These are phyloP conservation scores for Ctena decussata DNA, from an alignment of 2,888 invertebrate genomes.

Conservation along the genomic window DNA sequence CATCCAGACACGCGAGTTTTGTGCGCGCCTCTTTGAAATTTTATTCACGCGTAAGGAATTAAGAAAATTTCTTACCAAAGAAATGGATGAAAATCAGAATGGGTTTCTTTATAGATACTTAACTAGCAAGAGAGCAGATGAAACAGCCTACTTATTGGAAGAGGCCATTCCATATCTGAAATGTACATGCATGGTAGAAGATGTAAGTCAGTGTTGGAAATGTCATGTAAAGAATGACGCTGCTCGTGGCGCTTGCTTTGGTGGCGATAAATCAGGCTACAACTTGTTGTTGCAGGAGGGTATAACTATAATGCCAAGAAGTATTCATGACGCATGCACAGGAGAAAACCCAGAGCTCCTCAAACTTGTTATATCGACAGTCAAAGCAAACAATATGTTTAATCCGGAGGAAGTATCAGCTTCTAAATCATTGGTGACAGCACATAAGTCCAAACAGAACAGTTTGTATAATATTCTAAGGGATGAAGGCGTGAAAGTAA, in stretches of 20 bases:
- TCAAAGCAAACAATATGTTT: background rate
- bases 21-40: background rate
- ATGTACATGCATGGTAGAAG: background rate
- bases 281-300: background rate
- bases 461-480: background rate
- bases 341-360: constrained; percentile 1
- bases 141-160: background rate
- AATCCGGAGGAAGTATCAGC: background rate
- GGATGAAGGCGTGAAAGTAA: background rate
- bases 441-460: background rate
- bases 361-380: background rate
- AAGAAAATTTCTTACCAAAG: background rate
- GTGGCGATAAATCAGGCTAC: background rate
- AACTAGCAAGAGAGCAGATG: background rate
- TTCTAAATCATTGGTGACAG: background rate
- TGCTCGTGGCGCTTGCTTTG: background rate
- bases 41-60: background rate
- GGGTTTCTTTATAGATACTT: constrained; percentile 8
- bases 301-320: background rate
- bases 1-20: background rate
- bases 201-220: background rate
- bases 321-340: background rate
- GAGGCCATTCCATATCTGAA: background rate
- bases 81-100: background rate
- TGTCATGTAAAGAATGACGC: constrained; percentile 6